Evolutionary conservation across 2,888 invertebrate species (phyloP).

Genomic region (Plebejus anna): DNA sequence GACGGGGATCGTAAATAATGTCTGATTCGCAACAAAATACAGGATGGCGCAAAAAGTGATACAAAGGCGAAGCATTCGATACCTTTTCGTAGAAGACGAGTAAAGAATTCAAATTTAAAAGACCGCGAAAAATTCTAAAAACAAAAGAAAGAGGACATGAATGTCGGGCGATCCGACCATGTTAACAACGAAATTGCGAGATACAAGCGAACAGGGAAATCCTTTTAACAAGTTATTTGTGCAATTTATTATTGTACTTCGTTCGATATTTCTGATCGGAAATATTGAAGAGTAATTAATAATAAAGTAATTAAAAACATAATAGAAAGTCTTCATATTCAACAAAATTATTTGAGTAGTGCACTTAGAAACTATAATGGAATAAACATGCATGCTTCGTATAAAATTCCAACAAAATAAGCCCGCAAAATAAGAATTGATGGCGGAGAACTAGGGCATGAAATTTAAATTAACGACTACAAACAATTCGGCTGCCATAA

Average conservation of each 20-base stretch:
- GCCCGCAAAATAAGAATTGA: slow-evolving; percentile 64
- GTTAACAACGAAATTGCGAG: slow-evolving; percentile 46
- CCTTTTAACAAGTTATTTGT: slow-evolving; percentile 36
- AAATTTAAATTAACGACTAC: slow-evolving; percentile 72
- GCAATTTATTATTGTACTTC: slow-evolving; percentile 21
- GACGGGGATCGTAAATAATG: slow-evolving; percentile 65
- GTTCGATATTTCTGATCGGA: not conserved
- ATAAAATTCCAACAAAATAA: slow-evolving; percentile 36
- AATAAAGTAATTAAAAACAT: not conserved
- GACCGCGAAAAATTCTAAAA: slow-evolving; percentile 63
- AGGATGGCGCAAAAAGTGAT: slow-evolving; percentile 73
- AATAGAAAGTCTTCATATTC: not conserved
- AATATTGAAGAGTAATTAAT: not conserved
- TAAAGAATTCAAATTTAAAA: slow-evolving; percentile 76
- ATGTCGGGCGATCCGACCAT: slow-evolving; percentile 49
- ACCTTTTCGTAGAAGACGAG: slow-evolving; percentile 76
- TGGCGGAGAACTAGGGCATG: slow-evolving; percentile 60
- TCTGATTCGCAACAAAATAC: slow-evolving; percentile 61
- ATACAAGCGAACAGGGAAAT: slow-evolving; percentile 39
- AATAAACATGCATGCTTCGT: slow-evolving; percentile 6
- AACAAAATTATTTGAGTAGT: not conserved
- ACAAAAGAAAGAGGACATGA: slow-evolving; percentile 62
- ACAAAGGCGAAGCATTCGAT: slow-evolving; percentile 77
- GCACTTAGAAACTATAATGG: not conserved
- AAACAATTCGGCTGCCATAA: slow-evolving; percentile 66